A percentile compares a stretch with the other conserved stretches of the same genome.
Conservation (phyloP, 2,797 vertebrate genomes). For the Euthynnus affinis region DNA sequence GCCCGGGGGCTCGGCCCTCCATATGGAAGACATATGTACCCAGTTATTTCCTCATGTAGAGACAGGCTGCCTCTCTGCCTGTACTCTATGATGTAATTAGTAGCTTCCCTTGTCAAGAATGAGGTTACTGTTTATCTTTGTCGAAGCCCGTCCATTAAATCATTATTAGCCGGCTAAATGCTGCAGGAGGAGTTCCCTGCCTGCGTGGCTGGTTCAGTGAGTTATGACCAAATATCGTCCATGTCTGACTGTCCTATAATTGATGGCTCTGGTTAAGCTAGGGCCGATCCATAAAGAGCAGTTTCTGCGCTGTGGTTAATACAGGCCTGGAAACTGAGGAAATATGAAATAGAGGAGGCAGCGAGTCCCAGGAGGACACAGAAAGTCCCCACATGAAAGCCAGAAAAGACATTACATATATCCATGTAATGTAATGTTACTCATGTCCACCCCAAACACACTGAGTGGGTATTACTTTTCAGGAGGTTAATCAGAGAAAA, state of each 20-base stretch:
- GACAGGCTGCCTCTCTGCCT: constrained; percentile 56
- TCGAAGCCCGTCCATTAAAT: constrained; percentile 71
- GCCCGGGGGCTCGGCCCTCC: constrained; percentile 50
- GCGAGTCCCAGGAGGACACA: constrained; percentile 78
- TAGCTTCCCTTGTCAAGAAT: constrained; percentile 69
- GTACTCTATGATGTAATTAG: constrained; percentile 74
- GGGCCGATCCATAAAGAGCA: constrained; percentile 72
- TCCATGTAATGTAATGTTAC: constrained; percentile 59
- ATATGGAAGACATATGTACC: constrained; percentile 71
- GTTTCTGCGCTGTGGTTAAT: constrained; percentile 75
- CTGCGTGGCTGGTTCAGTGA: constrained; percentile 58
- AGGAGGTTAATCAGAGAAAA: constrained; percentile 51
- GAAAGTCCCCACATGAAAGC: constrained; percentile 72
- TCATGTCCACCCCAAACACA: constrained; percentile 42
- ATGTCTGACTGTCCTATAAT: constrained; percentile 68
- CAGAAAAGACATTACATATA: constrained; percentile 52
- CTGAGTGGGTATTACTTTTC: constrained; percentile 29
- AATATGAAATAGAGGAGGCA: constrained; percentile 72
- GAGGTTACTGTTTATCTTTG: constrained; percentile 75
- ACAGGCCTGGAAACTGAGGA: constrained; percentile 64
- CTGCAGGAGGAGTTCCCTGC: constrained; percentile 68
- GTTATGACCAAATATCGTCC: constrained; percentile 76
- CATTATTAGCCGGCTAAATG: constrained; percentile 77
- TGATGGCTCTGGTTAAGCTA: constrained; percentile 70
- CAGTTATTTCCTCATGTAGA: constrained; percentile 58